Conservation (phyloP, 2,888 invertebrate species). For the Lasioglossum calceatum region DNA sequence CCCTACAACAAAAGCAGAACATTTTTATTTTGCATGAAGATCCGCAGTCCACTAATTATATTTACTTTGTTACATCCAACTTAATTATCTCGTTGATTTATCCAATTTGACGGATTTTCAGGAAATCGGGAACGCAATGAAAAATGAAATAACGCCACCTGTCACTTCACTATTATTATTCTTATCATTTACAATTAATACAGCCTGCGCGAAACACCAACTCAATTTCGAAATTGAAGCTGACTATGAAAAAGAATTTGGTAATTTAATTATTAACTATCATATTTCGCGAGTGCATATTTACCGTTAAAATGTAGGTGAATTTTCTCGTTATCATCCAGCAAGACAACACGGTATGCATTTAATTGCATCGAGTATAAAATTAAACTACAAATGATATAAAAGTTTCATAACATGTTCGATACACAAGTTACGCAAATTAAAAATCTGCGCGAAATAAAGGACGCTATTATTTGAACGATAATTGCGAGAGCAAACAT, state of each 20-base stretch:
- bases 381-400: neutral
- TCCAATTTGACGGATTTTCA: too few species aligned
- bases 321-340: neutral
- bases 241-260: neutral
- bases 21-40: too few species aligned
- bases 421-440: neutral
- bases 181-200: neutral
- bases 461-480: neutral
- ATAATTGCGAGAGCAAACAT: neutral
- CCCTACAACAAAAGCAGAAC: too few species aligned
- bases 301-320: neutral
- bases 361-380: neutral
- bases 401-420: neutral
- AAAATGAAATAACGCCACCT: too few species aligned
- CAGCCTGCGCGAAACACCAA: neutral
- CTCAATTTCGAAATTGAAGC: neutral
- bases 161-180: too few species aligned
- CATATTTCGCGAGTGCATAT: neutral
- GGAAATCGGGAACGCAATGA: too few species aligned
- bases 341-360: neutral
- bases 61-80: too few species aligned
- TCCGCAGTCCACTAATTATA: too few species aligned
- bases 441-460: too few species aligned
- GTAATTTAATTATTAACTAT: neutral
- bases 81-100: too few species aligned